phyloP scores from a whole-genome alignment of 2,113 vertebrate species.

The human region DNA sequence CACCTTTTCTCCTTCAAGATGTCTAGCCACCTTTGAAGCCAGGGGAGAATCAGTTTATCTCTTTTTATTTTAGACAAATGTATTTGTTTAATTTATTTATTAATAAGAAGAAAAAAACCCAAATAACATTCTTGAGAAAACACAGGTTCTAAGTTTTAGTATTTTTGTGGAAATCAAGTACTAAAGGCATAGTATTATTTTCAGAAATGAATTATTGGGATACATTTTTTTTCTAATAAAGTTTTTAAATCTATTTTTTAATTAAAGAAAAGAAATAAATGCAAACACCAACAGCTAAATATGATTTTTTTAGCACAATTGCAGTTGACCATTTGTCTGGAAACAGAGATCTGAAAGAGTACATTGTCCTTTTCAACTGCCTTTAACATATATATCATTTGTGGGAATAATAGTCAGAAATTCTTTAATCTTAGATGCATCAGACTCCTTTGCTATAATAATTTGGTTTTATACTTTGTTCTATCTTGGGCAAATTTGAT shows the following conservation, averaged over 20 bases:
- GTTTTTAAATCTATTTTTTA: not conserved
- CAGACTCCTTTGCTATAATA: not conserved
- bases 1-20: not conserved
- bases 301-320: not conserved
- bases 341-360: not conserved
- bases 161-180: not conserved
- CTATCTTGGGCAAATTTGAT: not conserved
- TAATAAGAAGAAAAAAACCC: not conserved
- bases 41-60: not conserved
- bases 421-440: not conserved
- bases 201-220: not conserved
- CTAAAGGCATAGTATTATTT: not conserved
- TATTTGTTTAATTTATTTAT: not conserved
- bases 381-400: conserved; percentile 19
- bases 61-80: not conserved
- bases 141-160: not conserved
- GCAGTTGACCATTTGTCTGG: not conserved
- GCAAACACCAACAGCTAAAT: not conserved
- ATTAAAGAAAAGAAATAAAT: conserved; percentile 35
- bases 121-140: not conserved
- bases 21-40: not conserved
- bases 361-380: not conserved
- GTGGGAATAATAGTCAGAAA: not conserved
- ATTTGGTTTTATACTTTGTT: not conserved
- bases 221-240: not conserved